Evolutionary conservation across 2,888 invertebrate species (phyloP).

Genomic region (Lasioglossum figueresi): DNA sequence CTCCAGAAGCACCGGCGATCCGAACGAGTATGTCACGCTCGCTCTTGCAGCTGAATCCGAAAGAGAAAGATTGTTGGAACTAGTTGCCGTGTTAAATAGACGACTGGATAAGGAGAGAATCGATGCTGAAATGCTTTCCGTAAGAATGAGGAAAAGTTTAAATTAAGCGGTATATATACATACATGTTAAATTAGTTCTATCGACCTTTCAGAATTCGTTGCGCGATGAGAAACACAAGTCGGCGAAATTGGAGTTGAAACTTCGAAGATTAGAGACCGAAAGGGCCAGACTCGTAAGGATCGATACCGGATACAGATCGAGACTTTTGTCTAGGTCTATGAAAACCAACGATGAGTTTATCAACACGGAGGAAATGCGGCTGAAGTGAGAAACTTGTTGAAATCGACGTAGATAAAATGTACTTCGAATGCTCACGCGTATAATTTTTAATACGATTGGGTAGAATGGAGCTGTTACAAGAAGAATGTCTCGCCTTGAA

Average conservation of each 20-base stretch:
- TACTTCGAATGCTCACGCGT: not conserved
- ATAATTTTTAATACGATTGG: not conserved
- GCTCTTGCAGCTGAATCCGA: conserved; percentile 87
- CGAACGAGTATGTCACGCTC: conserved; percentile 82
- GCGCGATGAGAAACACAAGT: conserved; percentile 85
- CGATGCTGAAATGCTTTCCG: conserved; percentile 73
- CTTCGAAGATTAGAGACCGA: conserved; percentile 86
- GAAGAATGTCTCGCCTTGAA: conserved; percentile 88
- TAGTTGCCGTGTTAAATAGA: conserved; percentile 86
- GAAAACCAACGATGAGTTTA: conserved; percentile 80
- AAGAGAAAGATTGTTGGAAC: conserved; percentile 86
- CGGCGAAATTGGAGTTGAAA: conserved; percentile 86
- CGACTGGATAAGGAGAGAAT: conserved; percentile 86
- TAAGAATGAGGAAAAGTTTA: conserved; percentile 41
- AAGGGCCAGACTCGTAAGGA: conserved; percentile 82
- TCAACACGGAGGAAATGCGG: conserved; percentile 79
- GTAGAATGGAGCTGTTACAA: conserved; percentile 87
- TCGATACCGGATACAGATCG: conserved; percentile 76
- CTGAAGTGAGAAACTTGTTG: conserved; percentile 69
- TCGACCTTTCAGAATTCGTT: conserved; percentile 77
- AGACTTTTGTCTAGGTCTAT: conserved; percentile 71
- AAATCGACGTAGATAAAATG: not conserved
- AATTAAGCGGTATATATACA: not conserved
- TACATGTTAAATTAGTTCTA: not conserved
- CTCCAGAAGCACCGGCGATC: conserved; percentile 60